Conservation (phyloP, 2,888 invertebrate genomes). For the Pomacea canaliculata region DNA sequence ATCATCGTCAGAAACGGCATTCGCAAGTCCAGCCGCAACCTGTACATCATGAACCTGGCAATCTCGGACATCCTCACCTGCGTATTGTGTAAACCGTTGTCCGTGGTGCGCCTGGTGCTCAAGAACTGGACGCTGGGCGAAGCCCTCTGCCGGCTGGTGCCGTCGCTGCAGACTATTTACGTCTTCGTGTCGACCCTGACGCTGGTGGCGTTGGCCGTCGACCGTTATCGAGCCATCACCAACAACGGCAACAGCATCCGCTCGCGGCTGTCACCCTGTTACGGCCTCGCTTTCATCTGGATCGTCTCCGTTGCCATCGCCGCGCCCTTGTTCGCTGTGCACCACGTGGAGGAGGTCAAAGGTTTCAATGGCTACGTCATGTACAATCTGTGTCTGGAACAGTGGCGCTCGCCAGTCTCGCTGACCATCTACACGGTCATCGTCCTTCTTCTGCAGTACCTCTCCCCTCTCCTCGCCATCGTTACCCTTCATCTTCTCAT, state of each 20-base stretch:
- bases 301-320: slow-evolving; percentile 41
- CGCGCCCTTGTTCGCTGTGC: slow-evolving; percentile 45
- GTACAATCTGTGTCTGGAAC: slow-evolving; percentile 63
- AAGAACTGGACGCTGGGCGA: slow-evolving; percentile 52
- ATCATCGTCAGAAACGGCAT: slow-evolving; percentile 41
- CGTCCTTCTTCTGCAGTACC: slow-evolving; percentile 50
- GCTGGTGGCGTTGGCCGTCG: slow-evolving; percentile 49
- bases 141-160: slow-evolving; percentile 46
- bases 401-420: slow-evolving; percentile 42
- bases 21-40: slow-evolving; percentile 46
- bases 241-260: slow-evolving; percentile 34
- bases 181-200: slow-evolving; percentile 54
- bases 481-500: slow-evolving; percentile 50
- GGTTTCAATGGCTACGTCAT: slow-evolving; percentile 56
- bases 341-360: slow-evolving; percentile 50
- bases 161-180: slow-evolving; percentile 46
- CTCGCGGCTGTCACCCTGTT: slow-evolving; percentile 7
- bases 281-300: slow-evolving; percentile 44
- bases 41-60: slow-evolving; percentile 52
- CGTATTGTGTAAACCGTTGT: slow-evolving; percentile 51
- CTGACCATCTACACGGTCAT: slow-evolving; percentile 42
- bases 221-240: slow-evolving; percentile 49
- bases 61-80: slow-evolving; percentile 52
- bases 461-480: slow-evolving; percentile 48
- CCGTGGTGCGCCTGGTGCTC: slow-evolving; percentile 45